Percentiles rank a stretch among this genome's conserved stretches.
Conservation (phyloP, 2,113 vertebrate species). For the Anthoscopus minutus region DNA sequence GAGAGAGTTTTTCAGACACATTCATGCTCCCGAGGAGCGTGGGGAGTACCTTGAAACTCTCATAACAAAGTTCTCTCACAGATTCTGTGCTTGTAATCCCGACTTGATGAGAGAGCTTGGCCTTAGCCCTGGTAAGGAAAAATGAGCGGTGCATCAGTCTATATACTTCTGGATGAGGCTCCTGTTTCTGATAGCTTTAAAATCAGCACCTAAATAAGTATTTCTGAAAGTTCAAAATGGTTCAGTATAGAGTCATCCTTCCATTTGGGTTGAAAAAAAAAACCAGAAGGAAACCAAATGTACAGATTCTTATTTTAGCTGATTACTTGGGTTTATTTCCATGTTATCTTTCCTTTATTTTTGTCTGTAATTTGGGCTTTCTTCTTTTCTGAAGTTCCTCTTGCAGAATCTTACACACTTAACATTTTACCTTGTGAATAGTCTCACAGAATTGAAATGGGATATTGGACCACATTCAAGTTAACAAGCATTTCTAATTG, state of each 20-base stretch:
- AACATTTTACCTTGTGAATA: neutral
- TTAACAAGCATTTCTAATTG: neutral
- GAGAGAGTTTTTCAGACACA: conserved; percentile 96
- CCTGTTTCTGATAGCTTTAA: neutral
- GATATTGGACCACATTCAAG: neutral
- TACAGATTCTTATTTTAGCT: neutral
- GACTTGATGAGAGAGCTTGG: conserved; percentile 88
- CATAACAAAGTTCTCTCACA: conserved; percentile 97
- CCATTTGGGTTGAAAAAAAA: neutral
- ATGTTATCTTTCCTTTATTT: neutral
- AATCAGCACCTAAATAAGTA: neutral
- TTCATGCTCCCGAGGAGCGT: conserved; percentile 95
- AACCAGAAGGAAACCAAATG: fast-evolving
- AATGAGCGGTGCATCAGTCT: neutral
- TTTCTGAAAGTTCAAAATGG: neutral
- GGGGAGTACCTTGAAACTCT: conserved; percentile 98
- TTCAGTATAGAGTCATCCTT: neutral
- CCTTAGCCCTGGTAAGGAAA: conserved; percentile 91
- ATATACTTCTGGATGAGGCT: neutral
- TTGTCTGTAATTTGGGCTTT: neutral
- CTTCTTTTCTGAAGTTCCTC: neutral
- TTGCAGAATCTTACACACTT: neutral
- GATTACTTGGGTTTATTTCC: neutral
- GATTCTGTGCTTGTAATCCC: conserved; percentile 96
- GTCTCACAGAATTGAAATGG: neutral